Evolutionary conservation across 2,797 vertebrate genomes (phyloP), one percentile per base, ranked within the genome.

Genomic region (Gorsachius magnificus): DNA sequence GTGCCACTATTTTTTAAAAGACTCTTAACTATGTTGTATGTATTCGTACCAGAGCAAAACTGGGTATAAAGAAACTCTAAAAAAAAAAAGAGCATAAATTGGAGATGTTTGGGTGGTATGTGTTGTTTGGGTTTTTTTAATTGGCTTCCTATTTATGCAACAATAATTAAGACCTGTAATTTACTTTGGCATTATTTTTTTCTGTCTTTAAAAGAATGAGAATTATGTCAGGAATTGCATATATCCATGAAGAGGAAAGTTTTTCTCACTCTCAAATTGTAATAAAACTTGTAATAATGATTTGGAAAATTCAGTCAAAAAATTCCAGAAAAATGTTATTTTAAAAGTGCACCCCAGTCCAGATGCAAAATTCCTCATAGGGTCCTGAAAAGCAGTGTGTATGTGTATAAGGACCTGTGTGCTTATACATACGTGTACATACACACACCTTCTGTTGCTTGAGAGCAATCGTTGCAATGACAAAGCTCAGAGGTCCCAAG

Each of bases 371-470:
- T 79, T 82, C 18, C 63, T 78, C 13, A 76, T 0, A 31, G 26
- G 50, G 78, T 35, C 38, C 38, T 61, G 14, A 69, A 57, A 91
- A 93, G 29, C 5, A 33, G 9, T 3, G 4, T 29, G 10, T 20
- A 17, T 11, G 16, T 10, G 4, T 41, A 83, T 22, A 57, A 63
- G 45, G 19, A 63, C 0, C 0, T 2, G 6, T 36, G 6, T 46
- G 19, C 25, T 69, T 63, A 43, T 5, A 46, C 4, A 33, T 12
- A n/a, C 7, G 5, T 3, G 18, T 38, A 58, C 11, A 36, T 14
- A 57, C 5, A 41, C 18, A 70, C 8, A 46, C 5, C 9, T n/a
- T 29, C 21, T 54, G 9, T 19, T 78, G 19, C 28, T 56, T 79
- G 15, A 91, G 9, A 84, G 41, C 16, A 68, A 38, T 5, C 1